phyloP scores from a whole-genome alignment of 2,797 vertebrate genomes.

The Leptoclinus maculatus region DNA sequence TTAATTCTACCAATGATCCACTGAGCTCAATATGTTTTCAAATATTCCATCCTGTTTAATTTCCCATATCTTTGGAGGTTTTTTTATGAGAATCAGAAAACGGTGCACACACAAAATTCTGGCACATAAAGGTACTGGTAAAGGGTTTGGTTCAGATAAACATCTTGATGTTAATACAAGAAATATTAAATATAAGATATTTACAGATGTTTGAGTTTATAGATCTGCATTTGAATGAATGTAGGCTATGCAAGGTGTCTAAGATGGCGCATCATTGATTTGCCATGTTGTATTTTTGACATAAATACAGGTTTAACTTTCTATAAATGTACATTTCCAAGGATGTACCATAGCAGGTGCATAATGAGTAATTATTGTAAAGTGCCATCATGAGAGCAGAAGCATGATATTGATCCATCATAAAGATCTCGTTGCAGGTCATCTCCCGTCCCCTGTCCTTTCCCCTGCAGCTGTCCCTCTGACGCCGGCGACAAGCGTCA shows the following conservation, averaged over 20 bases:
- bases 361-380: neutral
- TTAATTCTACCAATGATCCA: conserved; percentile 55
- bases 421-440: neutral
- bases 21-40: conserved; percentile 42
- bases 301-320: neutral
- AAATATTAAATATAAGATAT: neutral
- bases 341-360: conserved; percentile 3
- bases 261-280: neutral
- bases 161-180: neutral
- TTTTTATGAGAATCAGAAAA: conserved; percentile 41
- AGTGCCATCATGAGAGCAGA: conserved; percentile 6
- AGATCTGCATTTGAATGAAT: neutral
- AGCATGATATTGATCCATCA: conserved; percentile 7
- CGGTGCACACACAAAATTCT: neutral
- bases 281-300: neutral
- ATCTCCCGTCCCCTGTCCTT: neutral
- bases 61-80: conserved; percentile 30
- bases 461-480: neutral
- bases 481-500: neutral
- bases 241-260: neutral
- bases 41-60: conserved; percentile 46
- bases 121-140: conserved; percentile 5
- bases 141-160: conserved; percentile 7
- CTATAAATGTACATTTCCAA: neutral
- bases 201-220: neutral